Conservation (phyloP, 2,113 vertebrate genomes). For the Gavialis gangeticus region DNA sequence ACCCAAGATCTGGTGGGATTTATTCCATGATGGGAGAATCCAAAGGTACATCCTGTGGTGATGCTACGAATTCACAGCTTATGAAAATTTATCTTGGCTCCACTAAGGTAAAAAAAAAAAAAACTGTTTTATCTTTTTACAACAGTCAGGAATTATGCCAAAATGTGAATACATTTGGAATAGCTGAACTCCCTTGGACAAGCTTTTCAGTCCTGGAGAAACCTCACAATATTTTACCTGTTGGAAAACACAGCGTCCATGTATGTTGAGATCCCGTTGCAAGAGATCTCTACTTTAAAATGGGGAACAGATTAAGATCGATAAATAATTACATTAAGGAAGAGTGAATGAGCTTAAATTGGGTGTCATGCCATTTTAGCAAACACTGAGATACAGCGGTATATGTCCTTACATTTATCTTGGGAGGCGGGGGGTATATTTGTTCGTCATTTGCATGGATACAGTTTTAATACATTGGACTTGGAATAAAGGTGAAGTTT, state of each 20-base stretch:
- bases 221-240: neutral
- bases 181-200: neutral
- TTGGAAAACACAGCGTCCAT: neutral
- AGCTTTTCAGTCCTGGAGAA: neutral
- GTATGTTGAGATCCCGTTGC: neutral
- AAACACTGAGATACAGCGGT: rapidly evolving
- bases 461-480: neutral
- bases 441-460: neutral
- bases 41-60: neutral
- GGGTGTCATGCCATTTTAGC: neutral
- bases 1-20: neutral
- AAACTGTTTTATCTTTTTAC: neutral
- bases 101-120: neutral
- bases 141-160: neutral
- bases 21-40: neutral
- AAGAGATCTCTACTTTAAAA: neutral
- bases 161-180: neutral
- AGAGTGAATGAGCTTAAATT: neutral
- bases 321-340: neutral
- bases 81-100: neutral
- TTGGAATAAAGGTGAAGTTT: neutral
- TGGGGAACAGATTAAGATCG: neutral
- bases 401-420: too few species aligned
- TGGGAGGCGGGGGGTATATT: too few species aligned
- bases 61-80: neutral